Percentiles rank a stretch among this genome's conserved stretches.
phyloP scores from a whole-genome alignment of 2,888 invertebrate genomes.

The Clivina fossor region DNA sequence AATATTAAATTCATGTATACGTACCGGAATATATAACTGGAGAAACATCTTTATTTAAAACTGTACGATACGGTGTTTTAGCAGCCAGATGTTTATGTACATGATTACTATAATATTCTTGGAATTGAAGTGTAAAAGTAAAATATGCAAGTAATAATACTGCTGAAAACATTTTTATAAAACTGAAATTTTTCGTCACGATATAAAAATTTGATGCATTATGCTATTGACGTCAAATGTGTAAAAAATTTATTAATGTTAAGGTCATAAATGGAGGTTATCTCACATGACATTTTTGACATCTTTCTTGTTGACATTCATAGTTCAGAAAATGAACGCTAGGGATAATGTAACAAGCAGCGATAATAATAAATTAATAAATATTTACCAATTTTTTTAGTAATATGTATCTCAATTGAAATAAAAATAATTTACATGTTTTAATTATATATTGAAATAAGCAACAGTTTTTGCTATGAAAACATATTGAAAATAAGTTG shows the following conservation, averaged over 20 bases:
- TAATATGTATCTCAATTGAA: no score
- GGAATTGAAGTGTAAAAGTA: not conserved
- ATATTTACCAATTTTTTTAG: not conserved
- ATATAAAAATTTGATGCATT: not conserved
- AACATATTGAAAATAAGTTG: no score
- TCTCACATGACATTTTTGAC: conserved; percentile 2
- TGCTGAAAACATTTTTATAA: not conserved
- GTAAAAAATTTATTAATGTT: not conserved
- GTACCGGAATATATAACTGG: conserved; percentile 63
- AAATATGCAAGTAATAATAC: not conserved
- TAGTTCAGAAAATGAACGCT: conserved; percentile 4
- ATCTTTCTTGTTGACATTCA: not conserved
- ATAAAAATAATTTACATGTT: no score
- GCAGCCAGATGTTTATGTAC: conserved; percentile 61
- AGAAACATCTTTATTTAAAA: conserved; percentile 65
- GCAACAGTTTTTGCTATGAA: no score
- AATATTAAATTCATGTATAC: conserved; percentile 27
- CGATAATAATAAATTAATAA: not conserved
- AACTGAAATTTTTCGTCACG: not conserved
- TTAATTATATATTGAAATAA: no score
- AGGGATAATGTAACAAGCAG: no score
- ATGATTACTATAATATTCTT: not conserved
- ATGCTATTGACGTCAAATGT: not conserved
- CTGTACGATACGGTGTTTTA: conserved; percentile 73
- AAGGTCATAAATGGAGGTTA: no score